Evolutionary conservation across 2,888 invertebrate genomes (phyloP).

Genomic region (Zeuzera pyrina): DNA sequence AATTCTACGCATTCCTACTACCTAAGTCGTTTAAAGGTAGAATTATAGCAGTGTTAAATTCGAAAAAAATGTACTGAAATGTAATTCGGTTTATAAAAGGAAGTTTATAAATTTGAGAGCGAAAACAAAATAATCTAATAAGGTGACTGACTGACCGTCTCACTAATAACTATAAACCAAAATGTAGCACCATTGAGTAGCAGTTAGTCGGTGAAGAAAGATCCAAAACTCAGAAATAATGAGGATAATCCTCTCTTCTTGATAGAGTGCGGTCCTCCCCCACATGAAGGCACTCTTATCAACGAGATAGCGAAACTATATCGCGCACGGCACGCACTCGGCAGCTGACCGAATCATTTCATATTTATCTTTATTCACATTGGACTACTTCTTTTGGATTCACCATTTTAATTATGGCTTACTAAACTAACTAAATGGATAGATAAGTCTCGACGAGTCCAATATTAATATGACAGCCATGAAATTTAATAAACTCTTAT

Average conservation of each 20-base stretch:
- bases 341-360: conserved; percentile 38
- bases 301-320: conserved; percentile 53
- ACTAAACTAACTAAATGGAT: conserved; percentile 37
- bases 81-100: no score
- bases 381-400: conserved; percentile 35
- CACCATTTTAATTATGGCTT: conserved; percentile 52
- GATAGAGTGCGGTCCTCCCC: conserved; percentile 35
- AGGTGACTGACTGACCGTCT: no score
- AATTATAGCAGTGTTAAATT: no score
- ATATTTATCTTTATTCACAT: conserved; percentile 57
- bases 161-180: no score
- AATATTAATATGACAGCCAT: conserved; percentile 43
- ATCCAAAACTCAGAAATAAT: conserved; percentile 50
- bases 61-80: no score
- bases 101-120: no score
- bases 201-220: conserved; percentile 14
- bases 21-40: no score
- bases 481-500: conserved; percentile 64
- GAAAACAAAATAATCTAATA: no score
- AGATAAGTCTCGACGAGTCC: conserved; percentile 42
- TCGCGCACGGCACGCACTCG: conserved; percentile 44
- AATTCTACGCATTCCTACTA: conserved; percentile 15
- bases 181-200: conserved; percentile 1
- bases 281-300: conserved; percentile 41
- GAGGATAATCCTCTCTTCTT: conserved; percentile 47